Percentiles rank a stretch among this genome's conserved stretches.
Evolutionary conservation across 2,888 invertebrate species (phyloP).

Genomic region (Mythimna albipuncta): DNA sequence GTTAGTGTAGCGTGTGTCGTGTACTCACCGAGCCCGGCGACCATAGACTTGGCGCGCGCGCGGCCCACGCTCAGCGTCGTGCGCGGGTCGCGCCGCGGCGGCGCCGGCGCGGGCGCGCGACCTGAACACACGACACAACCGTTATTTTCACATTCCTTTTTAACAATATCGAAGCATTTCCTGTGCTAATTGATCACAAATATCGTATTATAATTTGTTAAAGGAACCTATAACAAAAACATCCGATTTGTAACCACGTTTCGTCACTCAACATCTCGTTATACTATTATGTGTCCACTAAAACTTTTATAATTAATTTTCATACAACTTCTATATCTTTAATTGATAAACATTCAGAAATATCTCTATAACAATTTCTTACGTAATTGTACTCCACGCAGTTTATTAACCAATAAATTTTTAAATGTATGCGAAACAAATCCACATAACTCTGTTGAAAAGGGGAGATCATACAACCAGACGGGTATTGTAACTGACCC

Average conservation of each 20-base stretch:
- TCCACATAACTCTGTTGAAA: too few species aligned
- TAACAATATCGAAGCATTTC: not conserved
- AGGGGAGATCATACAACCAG: too few species aligned
- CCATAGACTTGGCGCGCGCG: conserved; percentile 97
- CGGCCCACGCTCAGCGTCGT: conserved; percentile 98
- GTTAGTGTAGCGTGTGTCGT: too few species aligned
- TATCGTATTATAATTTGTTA: not conserved
- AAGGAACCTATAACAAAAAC: not conserved
- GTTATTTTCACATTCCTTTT: not conserved
- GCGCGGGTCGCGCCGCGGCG: conserved; percentile 98
- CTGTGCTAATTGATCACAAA: not conserved
- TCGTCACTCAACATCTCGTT: not conserved
- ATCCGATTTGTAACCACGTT: not conserved
- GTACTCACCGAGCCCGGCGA: conserved; percentile 94
- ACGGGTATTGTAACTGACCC: too few species aligned
- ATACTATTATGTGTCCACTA: not conserved
- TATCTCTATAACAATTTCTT: too few species aligned
- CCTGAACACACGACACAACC: conserved; percentile 72
- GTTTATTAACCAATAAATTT: not conserved
- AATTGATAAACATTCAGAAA: too few species aligned
- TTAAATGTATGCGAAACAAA: too few species aligned
- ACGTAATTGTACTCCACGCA: not conserved
- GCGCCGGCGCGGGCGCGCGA: conserved; percentile 96
- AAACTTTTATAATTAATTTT: not conserved
- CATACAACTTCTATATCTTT: not conserved